A percentile compares a stretch with the other conserved stretches of the same genome.
Conservation (phyloP, 2,113 vertebrate genomes). For the Platysteira castanea region DNA sequence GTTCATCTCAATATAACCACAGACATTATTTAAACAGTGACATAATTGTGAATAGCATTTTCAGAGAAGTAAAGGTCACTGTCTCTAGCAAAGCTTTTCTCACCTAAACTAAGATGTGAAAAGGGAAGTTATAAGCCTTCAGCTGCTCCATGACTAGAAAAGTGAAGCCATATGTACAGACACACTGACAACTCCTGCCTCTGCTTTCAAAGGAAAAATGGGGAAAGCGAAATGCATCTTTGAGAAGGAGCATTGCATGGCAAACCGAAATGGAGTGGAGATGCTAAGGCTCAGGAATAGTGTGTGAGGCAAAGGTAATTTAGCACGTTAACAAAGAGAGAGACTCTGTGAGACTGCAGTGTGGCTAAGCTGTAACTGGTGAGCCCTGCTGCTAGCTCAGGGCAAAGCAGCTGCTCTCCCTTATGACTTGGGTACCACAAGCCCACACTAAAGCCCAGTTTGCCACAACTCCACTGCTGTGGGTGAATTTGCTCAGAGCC, state of each 20-base stretch:
- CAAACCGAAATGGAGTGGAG: not conserved
- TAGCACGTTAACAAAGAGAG: rapidly evolving
- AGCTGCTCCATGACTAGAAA: not conserved
- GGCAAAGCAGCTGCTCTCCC: not conserved
- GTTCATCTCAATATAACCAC: constrained; percentile 29
- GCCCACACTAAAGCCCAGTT: not conserved
- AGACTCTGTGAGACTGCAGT: not conserved
- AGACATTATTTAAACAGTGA: constrained; percentile 5
- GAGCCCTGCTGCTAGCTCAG: not conserved
- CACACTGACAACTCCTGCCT: not conserved
- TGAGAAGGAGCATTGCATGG: not conserved
- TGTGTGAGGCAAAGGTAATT: not conserved
- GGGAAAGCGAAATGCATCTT: not conserved
- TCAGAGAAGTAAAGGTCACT: constrained; percentile 42
- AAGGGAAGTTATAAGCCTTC: constrained; percentile 2
- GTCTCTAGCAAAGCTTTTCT: not conserved
- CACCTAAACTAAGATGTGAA: constrained; percentile 24
- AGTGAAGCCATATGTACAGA: not conserved
- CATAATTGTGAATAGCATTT: constrained; percentile 39
- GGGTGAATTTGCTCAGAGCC: not conserved
- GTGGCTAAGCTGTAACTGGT: not conserved
- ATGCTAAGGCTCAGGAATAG: not conserved
- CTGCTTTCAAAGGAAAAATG: not conserved
- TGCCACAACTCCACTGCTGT: not conserved
- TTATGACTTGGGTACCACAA: not conserved